Percentiles rank a stretch among this genome's conserved stretches.
Conservation (phyloP, 1,140 invertebrate genomes). For the Drosophila persimilis region DNA sequence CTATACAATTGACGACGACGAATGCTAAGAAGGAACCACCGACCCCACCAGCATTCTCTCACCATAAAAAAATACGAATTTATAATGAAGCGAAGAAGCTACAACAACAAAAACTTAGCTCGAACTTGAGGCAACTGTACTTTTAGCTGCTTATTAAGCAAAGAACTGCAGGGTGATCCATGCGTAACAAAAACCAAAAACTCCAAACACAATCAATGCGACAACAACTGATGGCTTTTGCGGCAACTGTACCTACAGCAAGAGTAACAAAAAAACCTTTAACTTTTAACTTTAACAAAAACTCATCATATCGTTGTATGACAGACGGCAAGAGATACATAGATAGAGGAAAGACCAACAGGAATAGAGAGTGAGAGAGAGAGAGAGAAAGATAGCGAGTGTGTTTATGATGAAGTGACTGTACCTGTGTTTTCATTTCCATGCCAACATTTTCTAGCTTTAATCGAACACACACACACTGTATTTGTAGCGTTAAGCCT, state of each 20-base stretch:
- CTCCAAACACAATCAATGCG: conserved; percentile 34
- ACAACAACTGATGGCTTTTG: conserved; percentile 13
- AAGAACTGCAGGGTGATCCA: conserved; percentile 56
- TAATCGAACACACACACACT: background rate
- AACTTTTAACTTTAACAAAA: conserved; percentile 2
- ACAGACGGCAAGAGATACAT: background rate
- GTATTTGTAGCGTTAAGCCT: conserved; percentile 14
- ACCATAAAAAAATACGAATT: conserved; percentile 49
- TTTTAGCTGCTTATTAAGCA: conserved; percentile 25
- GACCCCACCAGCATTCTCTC: background rate
- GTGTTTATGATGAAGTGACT: conserved; percentile 16
- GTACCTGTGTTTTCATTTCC: conserved; percentile 37
- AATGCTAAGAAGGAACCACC: conserved; percentile 54
- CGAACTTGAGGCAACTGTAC: conserved; percentile 10
- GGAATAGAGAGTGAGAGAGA: background rate
- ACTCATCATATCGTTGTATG: conserved; percentile 40
- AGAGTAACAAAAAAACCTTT: conserved; percentile 3
- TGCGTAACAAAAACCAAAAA: conserved; percentile 11
- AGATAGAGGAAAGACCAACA: background rate
- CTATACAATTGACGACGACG: conserved; percentile 80
- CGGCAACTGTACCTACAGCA: conserved; percentile 17
- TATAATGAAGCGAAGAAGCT: conserved; percentile 35
- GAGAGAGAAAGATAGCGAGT: conserved; percentile 10
- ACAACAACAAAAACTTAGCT: background rate
- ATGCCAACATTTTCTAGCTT: conserved; percentile 19